Base-by-base conservation (phyloP, 2,888 invertebrate species). In the Coenonympha arcania region DNA sequence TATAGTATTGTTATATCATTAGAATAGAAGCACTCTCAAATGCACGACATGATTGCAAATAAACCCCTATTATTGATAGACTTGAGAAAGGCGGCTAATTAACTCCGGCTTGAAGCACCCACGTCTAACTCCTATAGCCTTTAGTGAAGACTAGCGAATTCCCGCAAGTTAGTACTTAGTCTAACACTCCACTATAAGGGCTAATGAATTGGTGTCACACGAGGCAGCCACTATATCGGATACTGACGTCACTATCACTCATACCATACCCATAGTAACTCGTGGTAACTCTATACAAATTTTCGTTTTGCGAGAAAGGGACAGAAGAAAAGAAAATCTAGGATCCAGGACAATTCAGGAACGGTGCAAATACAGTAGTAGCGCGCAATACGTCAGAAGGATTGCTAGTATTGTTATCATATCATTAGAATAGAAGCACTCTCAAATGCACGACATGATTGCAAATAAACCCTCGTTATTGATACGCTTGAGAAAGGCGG, bases 61-160 rank as follows among this genome's bases (percentile, higher is more conserved):
- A 34, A 30, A 42, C 26, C 28, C 33, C 8, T 46, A 37, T 54
- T 57, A 58, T 52, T 55, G 54, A 57, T 57, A 44, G 50, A 54
- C 49, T 55, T 49, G 37, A 31, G 54, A 53, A 48, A 56, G 55
- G 50, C 54, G 41, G 48, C 52, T 56, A 59, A 62, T 62, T 62
- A 56, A 53, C 52, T 39, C 16, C 48, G 47, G 49, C 30, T 48
- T 52, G 41, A 44, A 41, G 26, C 45, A 33, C 46, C 44, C 40
- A 34, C 46, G 39, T 50, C 47, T 26, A 41, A 24, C 16, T 16
- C 26, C 36, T 44, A 41, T 34, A 48, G 57, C 59, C 58, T 52
- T 39, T 39, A 24, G 24, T 15, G 15, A 37, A 22, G 2, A 13
- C 37, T 37, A 39, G 4, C 1, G 22, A 39, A 39, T 36, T 36